Conservation (phyloP, 2,888 invertebrate species). For the Tetanocera ferruginea region DNA sequence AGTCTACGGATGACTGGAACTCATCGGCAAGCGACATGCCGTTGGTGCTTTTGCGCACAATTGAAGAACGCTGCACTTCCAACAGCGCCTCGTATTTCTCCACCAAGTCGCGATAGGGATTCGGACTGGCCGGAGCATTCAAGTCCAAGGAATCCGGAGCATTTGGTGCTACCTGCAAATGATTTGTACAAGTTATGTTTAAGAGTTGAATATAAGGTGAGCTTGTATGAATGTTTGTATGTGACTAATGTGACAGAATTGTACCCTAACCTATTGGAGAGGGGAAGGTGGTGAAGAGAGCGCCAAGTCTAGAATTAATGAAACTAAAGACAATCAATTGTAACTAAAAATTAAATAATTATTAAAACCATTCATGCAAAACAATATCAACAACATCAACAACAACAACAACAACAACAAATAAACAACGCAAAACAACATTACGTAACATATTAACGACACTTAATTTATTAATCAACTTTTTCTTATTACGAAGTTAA, state of each 20-base stretch:
- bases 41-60: slow-evolving; percentile 72
- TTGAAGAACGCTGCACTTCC: slow-evolving; percentile 80
- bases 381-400: slow-evolving; percentile 21
- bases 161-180: slow-evolving; percentile 56
- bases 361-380: slow-evolving; percentile 40
- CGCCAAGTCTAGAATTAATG: not conserved
- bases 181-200: slow-evolving; percentile 46
- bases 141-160: slow-evolving; percentile 58
- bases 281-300: slow-evolving; percentile 23
- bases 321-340: slow-evolving; percentile 1
- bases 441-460: slow-evolving; percentile 31
- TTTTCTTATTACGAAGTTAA: slow-evolving; percentile 24
- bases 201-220: slow-evolving; percentile 28
- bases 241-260: not conserved
- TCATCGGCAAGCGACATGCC: slow-evolving; percentile 73
- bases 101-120: slow-evolving; percentile 84
- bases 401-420: slow-evolving; percentile 34
- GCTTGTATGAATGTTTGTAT: slow-evolving; percentile 12
- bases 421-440: slow-evolving; percentile 11
- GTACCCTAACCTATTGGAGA: slow-evolving; percentile 16
- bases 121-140: slow-evolving; percentile 69
- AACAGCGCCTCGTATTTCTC: slow-evolving; percentile 88
- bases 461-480: slow-evolving; percentile 27
- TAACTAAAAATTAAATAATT: not conserved
- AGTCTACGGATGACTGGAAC: slow-evolving; percentile 81